phyloP scores from a whole-genome alignment of 1,140 invertebrate genomes.

The Agrypnia vestita region DNA sequence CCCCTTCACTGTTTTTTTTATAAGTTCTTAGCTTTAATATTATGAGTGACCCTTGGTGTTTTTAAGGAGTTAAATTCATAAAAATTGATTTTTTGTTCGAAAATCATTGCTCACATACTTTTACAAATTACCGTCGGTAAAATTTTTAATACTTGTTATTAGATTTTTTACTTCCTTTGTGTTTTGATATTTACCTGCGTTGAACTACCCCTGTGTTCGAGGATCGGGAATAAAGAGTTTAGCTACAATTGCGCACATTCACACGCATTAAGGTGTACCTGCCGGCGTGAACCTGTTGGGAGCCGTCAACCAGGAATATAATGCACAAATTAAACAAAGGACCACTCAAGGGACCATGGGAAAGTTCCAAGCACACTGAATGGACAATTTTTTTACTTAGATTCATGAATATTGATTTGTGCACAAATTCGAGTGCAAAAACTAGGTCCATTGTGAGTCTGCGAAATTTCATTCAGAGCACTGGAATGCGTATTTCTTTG shows the following conservation, averaged over 20 bases:
- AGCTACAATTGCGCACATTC: slow-evolving; percentile 60
- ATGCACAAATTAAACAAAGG: slow-evolving; percentile 57
- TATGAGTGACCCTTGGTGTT: no score
- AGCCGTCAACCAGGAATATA: slow-evolving; percentile 36
- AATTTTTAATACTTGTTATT: no score
- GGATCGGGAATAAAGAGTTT: slow-evolving; percentile 33
- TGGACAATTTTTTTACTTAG: slow-evolving; percentile 35
- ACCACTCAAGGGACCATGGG: slow-evolving; percentile 58
- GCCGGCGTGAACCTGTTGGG: slow-evolving; percentile 57
- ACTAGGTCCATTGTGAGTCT: slow-evolving; percentile 23
- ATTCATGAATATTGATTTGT: slow-evolving; percentile 50
- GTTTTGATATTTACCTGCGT: background rate
- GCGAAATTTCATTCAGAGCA: slow-evolving; percentile 4
- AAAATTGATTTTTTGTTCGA: no score
- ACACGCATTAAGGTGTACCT: slow-evolving; percentile 57
- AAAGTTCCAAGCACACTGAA: slow-evolving; percentile 49
- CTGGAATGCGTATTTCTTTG: slow-evolving; percentile 3
- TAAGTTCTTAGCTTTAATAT: no score
- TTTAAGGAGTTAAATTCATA: no score
- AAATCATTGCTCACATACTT: no score
- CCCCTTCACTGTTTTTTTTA: no score
- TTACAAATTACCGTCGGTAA: no score
- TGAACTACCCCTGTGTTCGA: slow-evolving; percentile 13
- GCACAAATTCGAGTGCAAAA: slow-evolving; percentile 27
- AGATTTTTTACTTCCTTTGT: no score